These are phyloP conservation scores for Theretra japonica DNA, from an alignment of 2,888 invertebrate genomes.

Conservation along the genomic window DNA sequence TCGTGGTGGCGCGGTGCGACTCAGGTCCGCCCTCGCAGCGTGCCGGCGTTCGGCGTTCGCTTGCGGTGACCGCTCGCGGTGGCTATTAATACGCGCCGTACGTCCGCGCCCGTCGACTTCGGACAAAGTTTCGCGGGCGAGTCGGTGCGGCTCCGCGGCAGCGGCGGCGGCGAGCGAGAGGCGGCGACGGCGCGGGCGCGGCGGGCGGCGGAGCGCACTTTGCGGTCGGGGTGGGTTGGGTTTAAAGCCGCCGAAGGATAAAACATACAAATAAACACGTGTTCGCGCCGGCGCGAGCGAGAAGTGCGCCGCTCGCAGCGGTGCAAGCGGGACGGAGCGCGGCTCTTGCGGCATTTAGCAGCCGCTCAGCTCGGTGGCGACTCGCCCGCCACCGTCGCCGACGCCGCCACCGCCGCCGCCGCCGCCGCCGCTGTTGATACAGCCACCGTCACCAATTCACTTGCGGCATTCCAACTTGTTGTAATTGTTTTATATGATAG, in stretches of 20 bases:
- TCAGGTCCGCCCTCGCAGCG: conserved; percentile 54
- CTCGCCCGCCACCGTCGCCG: conserved; percentile 53
- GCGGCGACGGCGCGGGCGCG: conserved; percentile 83
- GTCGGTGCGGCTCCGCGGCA: conserved; percentile 73
- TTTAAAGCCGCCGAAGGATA: conserved; percentile 88
- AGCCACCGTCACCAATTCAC: conserved; percentile 21
- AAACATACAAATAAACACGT: conserved; percentile 86
- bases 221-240: conserved; percentile 89
- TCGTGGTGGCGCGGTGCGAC: conserved; percentile 44
- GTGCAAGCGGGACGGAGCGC: conserved; percentile 75
- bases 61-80: conserved; percentile 78
- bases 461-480: conserved; percentile 23
- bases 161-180: conserved; percentile 78
- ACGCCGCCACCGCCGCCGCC: conserved; percentile 39
- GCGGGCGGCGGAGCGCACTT: conserved; percentile 85
- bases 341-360: conserved; percentile 82
- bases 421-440: conserved; percentile 18
- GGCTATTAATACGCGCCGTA: conserved; percentile 82
- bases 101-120: conserved; percentile 83
- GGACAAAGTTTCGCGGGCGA: conserved; percentile 83
- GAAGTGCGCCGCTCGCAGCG: conserved; percentile 67
- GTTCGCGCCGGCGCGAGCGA: conserved; percentile 87
- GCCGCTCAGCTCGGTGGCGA: conserved; percentile 65
- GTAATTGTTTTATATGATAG: conserved; percentile 14
- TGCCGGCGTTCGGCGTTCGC: conserved; percentile 44